Base-by-base conservation (phyloP, 2,113 vertebrate genomes). In the Rhinolophus ferrumequinum region DNA sequence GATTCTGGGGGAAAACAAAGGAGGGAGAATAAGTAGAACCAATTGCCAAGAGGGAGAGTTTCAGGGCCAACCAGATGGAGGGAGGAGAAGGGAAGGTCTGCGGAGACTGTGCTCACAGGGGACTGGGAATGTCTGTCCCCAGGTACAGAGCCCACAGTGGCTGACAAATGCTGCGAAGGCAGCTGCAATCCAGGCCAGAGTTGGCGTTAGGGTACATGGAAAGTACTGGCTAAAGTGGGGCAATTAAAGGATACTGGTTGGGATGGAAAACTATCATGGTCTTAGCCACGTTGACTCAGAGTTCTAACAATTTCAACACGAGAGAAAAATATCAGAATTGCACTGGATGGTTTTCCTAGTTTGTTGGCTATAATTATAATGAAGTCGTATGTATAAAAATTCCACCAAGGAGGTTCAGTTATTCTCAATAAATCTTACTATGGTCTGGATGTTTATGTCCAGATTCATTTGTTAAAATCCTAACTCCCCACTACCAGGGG, bases 151-250 rank as follows among this genome's bases (percentile, higher is more conserved):
- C 15, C 21, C 24, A 24, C 1, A 1, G 6, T 2, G 0, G 0
- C 5, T 30, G 8, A 1, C 8, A 5, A 1, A 4, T 3, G 9
- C 1, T 8, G 5, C n/a, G 41, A 38, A 30, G 30, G 47, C 35
- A 16, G 79, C 44, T 4, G 70, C 12, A 19, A 8, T 2, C 33
- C 33, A 4, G 64, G 70, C 18, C 21, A 6, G 28, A 69, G 22
- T 0, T 1, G 14, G 44, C 10, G 6, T 0, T 5, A 26, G 12
- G 5, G 5, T 5, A 0, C 69, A 28, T 21, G 4, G 1, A 24
- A 2, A 19, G 8, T 6, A 5, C 11, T 1, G 28, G 28, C 47
- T n/a, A 4, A 2, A 18, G 18, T 26, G 5, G 0, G 3, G 14
- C 19, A 0, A 1, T 6, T 5, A 21, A 2, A 52, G 14, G 41